Evolutionary conservation across 2,113 vertebrate genomes (phyloP).

Genomic region (Hemichromis elongatus): DNA sequence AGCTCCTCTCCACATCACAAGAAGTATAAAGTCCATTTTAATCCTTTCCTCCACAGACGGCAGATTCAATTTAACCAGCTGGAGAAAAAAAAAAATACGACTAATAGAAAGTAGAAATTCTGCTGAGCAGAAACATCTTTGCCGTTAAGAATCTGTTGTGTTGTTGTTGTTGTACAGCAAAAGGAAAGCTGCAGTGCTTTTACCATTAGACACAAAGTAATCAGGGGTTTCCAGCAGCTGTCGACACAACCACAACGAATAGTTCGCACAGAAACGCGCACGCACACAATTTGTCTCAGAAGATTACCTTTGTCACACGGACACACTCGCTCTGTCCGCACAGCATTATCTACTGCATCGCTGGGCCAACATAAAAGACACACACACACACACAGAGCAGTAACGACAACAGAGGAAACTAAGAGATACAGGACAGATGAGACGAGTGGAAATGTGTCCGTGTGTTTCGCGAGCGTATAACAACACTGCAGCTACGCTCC

Average conservation of each 20-base stretch:
- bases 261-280: background rate
- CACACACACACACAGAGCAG: background rate
- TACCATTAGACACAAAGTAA: background rate
- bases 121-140: background rate
- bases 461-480: constrained; percentile 8
- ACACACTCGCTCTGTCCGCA: constrained; percentile 23
- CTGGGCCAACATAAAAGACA: constrained; percentile 9
- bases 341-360: constrained; percentile 16
- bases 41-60: background rate
- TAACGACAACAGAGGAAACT: background rate
- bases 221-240: background rate
- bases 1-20: background rate
- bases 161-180: background rate
- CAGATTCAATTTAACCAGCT: background rate
- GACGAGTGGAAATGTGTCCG: background rate
- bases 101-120: background rate
- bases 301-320: constrained; percentile 6
- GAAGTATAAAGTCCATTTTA: background rate
- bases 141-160: background rate
- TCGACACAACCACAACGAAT: background rate
- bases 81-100: background rate
- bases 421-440: background rate
- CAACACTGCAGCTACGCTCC: constrained; percentile 40
- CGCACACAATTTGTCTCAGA: background rate
- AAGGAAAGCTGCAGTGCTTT: background rate